These are phyloP conservation scores for Hydroisotoma schaefferi DNA, from an alignment of 2,888 invertebrate species.

Conservation along the genomic window DNA sequence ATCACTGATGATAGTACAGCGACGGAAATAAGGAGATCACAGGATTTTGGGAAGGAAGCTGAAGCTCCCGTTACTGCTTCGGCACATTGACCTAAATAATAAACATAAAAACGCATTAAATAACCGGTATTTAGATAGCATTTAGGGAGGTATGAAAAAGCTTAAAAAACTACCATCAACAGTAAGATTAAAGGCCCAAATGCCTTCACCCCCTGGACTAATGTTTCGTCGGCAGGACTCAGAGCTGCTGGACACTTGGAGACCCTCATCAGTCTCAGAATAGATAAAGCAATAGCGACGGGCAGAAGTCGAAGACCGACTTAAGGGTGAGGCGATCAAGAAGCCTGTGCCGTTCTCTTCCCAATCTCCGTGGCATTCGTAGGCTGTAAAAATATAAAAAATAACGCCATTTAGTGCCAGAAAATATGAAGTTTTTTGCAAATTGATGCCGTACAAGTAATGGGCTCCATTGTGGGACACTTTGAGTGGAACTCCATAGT, in stretches of 20 bases:
- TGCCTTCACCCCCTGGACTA: slow-evolving; percentile 56
- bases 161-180: slow-evolving; percentile 59
- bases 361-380: slow-evolving; percentile 73
- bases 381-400: slow-evolving; percentile 54
- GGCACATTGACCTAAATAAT: slow-evolving; percentile 46
- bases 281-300: slow-evolving; percentile 64
- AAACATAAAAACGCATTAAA: slow-evolving; percentile 3
- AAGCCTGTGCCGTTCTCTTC: slow-evolving; percentile 63
- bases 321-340: slow-evolving; percentile 64
- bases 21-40: slow-evolving; percentile 40
- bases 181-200: slow-evolving; percentile 66
- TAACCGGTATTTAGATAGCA: too few relatives aligned
- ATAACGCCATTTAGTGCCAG: background rate
- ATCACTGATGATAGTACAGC: slow-evolving; percentile 22
- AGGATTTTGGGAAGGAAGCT: slow-evolving; percentile 50
- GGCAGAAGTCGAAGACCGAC: slow-evolving; percentile 56
- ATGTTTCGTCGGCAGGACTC: slow-evolving; percentile 61
- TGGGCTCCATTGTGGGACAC: slow-evolving; percentile 49
- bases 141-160: background rate
- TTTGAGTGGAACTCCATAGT: slow-evolving; percentile 49
- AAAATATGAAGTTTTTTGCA: background rate
- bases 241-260: slow-evolving; percentile 50
- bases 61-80: slow-evolving; percentile 45
- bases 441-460: slow-evolving; percentile 47
- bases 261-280: slow-evolving; percentile 50